Percentiles rank a stretch among this genome's conserved stretches.
Evolutionary conservation across 1,140 invertebrate species (phyloP).

Genomic region (Euglossa dilemma): DNA sequence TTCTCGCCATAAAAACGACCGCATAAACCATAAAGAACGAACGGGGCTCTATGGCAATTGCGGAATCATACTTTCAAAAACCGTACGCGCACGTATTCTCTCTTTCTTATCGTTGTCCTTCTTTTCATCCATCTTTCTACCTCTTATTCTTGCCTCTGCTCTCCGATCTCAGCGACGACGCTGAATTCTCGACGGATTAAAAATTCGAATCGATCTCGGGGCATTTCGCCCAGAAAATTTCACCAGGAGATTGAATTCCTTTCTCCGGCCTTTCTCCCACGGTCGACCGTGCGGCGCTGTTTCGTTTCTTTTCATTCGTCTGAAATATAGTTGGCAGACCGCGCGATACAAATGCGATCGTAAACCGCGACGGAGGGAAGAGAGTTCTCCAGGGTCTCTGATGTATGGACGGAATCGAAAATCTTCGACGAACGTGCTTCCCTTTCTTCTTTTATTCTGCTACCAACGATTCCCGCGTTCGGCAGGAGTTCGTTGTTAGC

Average conservation of each 20-base stretch:
- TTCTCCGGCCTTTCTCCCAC: neutral
- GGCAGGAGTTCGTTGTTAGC: neutral
- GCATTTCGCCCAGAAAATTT: neutral
- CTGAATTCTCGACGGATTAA: conserved; percentile 7
- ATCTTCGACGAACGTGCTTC: neutral
- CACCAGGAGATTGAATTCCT: conserved; percentile 26
- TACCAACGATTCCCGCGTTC: neutral
- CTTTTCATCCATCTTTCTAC: neutral
- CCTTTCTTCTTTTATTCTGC: neutral
- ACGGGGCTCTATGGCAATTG: neutral
- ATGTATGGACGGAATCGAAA: conserved; percentile 39
- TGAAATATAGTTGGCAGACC: conserved; percentile 29
- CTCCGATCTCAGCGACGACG: neutral
- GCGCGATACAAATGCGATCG: conserved; percentile 36
- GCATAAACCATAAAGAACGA: conserved; percentile 24
- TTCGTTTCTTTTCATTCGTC: conserved; percentile 29
- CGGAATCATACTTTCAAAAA: conserved; percentile 17
- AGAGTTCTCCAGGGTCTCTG: neutral
- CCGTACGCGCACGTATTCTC: neutral
- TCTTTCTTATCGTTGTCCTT: neutral
- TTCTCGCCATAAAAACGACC: conserved; percentile 7
- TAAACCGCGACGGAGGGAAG: conserved; percentile 13
- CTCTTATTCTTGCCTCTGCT: neutral
- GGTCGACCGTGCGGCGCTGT: neutral
- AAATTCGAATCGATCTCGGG: neutral